These are phyloP conservation scores for Hippocampus abdominalis DNA, from an alignment of 2,113 vertebrate genomes.

Conservation along the genomic window DNA sequence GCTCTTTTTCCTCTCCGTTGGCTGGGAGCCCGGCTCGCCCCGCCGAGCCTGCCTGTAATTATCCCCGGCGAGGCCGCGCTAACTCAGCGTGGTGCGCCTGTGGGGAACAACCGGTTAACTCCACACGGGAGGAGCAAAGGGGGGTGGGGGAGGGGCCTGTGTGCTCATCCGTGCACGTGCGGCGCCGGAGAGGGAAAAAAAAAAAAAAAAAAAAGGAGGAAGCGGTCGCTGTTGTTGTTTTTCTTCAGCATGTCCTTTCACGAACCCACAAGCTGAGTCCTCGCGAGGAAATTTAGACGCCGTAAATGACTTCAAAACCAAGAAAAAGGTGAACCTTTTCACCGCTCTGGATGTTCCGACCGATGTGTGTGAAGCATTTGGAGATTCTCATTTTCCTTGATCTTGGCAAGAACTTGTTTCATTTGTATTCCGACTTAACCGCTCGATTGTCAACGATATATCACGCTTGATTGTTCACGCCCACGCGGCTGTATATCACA, in stretches of 20 bases:
- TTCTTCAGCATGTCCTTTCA: slow-evolving; percentile 8
- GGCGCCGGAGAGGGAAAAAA: neutral
- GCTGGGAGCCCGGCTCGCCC: slow-evolving; percentile 58
- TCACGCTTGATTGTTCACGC: no score
- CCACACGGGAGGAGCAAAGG: slow-evolving; percentile 45
- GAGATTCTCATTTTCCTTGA: neutral
- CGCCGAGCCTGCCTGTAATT: slow-evolving; percentile 69
- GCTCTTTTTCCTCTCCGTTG: slow-evolving; percentile 27
- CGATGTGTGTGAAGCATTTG: neutral
- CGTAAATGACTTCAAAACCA: neutral
- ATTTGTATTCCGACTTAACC: neutral
- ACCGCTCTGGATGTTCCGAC: neutral
- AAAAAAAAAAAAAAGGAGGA: slow-evolving; percentile 3
- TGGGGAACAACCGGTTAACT: slow-evolving; percentile 62
- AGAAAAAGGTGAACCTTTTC: neutral
- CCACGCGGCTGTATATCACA: no score
- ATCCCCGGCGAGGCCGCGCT: slow-evolving; percentile 70
- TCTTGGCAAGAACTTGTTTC: neutral
- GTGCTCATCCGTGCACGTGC: neutral
- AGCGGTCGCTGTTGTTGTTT: slow-evolving; percentile 13
- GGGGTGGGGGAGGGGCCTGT: slow-evolving; percentile 4
- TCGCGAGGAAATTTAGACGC: neutral
- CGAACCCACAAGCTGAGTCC: slow-evolving; percentile 3
- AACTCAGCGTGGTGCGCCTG: slow-evolving; percentile 69
- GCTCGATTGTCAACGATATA: no score